Evolutionary conservation across 2,888 invertebrate genomes (phyloP), one percentile per base, ranked within the genome.

Genomic region (Idaea biselata): DNA sequence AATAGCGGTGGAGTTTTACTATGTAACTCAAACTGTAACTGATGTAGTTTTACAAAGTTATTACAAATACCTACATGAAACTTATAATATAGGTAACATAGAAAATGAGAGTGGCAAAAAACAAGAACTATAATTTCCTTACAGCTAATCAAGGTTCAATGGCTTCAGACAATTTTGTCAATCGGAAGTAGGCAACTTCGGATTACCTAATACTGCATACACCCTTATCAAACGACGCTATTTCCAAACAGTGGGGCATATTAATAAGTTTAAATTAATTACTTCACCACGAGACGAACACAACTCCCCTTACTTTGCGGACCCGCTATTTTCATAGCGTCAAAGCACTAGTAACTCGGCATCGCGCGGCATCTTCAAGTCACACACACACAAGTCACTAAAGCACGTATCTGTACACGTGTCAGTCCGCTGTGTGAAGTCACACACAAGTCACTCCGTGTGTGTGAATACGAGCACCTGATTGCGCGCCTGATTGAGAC

Each of bases 391-490:
- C 44, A 44, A 57, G 61, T 58, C 44, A 58, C 61, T 57, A n/a
- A 32, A 32, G 32, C 11, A 32, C 32, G 32, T 32, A 11, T 44
- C 7, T 14, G 44, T 44, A 44, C 44, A 44, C 44, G 14, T 63
- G 62, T 64, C 67, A 72, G 71, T 71, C 70, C 62, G 72, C 70
- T 64, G 75, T 70, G 74, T 66, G 59, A 67, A 71, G 61, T 62
- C 66, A 64, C 70, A 66, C 66, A 69, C 67, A 65, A 68, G 66
- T 70, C 65, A 68, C 68, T 68, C 63, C 72, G 78, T 74, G 79
- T 74, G 79, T 80, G 82, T 77, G 84, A 86, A 87, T 82, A 85
- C 84, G 79, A 84, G 84, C 89, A 90, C 90, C 90, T 90, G 90
- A 90, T 90, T 90, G 89, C 88, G 84, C 74, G 75, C 70, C 85